Evolutionary conservation across 2,797 vertebrate species (phyloP).

Genomic region (Mus caroli): DNA sequence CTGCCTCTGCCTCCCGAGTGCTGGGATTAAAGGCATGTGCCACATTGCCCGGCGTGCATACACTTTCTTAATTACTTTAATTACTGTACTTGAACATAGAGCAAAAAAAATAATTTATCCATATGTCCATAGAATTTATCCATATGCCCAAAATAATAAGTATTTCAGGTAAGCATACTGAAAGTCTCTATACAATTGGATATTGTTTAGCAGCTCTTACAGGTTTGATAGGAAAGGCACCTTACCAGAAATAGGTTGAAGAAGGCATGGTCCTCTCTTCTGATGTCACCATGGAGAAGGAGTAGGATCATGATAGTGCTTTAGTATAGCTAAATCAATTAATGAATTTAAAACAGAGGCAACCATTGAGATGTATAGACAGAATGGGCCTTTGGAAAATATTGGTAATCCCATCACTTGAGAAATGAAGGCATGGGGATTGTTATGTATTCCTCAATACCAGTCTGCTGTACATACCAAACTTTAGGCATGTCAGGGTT

Average conservation of each 20-base stretch:
- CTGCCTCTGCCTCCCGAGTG: no score
- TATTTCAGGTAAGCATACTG: background rate
- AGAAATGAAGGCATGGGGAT: background rate
- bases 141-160: background rate
- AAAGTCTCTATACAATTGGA: background rate
- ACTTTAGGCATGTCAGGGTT: background rate
- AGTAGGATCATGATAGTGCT: no score
- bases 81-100: no score
- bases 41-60: no score
- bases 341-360: background rate
- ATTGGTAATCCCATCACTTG: background rate
- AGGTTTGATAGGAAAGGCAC: background rate
- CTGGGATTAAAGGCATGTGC: no score
- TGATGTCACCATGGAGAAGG: background rate
- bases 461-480: no score
- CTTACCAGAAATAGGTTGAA: background rate
- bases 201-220: background rate
- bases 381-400: background rate
- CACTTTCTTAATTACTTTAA: background rate
- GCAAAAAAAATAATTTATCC: background rate
- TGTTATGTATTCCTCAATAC: background rate
- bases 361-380: rapidly evolving
- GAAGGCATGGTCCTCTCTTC: background rate
- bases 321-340: background rate
- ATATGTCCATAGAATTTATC: background rate